A percentile compares a stretch with the other conserved stretches of the same genome.
Conservation (phyloP, 2,888 invertebrate genomes). For the Camptogramma bilineatum region DNA sequence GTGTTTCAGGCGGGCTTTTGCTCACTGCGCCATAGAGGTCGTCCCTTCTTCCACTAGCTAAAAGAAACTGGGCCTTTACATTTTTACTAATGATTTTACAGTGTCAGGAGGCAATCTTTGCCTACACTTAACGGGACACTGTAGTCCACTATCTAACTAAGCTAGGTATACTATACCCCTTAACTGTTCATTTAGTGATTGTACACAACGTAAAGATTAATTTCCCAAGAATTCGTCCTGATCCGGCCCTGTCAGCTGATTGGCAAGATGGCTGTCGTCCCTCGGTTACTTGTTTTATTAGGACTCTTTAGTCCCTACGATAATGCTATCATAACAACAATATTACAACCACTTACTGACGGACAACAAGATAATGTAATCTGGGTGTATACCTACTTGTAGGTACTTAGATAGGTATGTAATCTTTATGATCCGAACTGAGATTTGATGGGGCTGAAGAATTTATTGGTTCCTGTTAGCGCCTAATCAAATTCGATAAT, state of each 20-base stretch:
- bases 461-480: background rate
- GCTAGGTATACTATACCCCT: too few relatives aligned
- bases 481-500: too few relatives aligned
- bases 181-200: too few relatives aligned
- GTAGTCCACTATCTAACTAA: too few relatives aligned
- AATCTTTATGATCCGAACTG: background rate
- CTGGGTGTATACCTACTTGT: background rate
- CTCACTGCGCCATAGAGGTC: too few relatives aligned
- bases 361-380: background rate
- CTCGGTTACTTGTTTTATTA: slow-evolving; percentile 29
- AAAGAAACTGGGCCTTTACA: too few relatives aligned
- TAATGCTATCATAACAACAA: slow-evolving; percentile 12
- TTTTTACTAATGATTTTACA: too few relatives aligned
- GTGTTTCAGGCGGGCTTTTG: too few relatives aligned
- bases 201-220: background rate
- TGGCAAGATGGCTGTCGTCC: slow-evolving; percentile 18
- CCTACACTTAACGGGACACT: too few relatives aligned
- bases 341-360: slow-evolving; percentile 2
- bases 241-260: slow-evolving; percentile 18
- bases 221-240: background rate
- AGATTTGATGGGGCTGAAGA: background rate
- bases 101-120: too few relatives aligned
- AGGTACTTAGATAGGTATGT: background rate
- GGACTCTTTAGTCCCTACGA: slow-evolving; percentile 14
- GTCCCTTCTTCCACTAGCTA: too few relatives aligned